Evolutionary conservation across 1,140 invertebrate species (phyloP).

Genomic region (Meloidogyne floridensis): DNA sequence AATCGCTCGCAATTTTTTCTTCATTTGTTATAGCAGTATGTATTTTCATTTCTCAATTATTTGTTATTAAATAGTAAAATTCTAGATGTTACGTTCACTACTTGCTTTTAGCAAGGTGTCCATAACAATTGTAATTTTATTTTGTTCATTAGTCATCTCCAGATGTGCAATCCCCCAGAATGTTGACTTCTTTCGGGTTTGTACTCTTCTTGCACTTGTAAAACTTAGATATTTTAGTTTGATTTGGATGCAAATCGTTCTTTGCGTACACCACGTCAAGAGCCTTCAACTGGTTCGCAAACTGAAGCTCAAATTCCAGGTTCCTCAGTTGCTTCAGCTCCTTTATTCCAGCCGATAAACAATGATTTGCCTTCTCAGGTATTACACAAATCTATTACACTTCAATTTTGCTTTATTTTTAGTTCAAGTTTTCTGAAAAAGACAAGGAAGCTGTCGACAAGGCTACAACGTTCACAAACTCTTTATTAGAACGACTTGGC

Average conservation of each 20-base stretch:
- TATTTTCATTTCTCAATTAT: neutral
- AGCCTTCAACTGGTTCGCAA: neutral
- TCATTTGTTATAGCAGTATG: no score
- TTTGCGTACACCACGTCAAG: conserved; percentile 17
- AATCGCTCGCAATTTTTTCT: neutral
- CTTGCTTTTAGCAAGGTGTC: neutral
- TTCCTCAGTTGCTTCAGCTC: conserved; percentile 27
- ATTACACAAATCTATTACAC: neutral
- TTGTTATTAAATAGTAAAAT: neutral
- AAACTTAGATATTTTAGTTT: neutral
- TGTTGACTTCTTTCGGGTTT: conserved; percentile 15
- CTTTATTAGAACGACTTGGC: conserved; percentile 50
- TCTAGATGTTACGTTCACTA: neutral
- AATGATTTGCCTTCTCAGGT: conserved; percentile 30
- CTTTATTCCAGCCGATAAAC: conserved; percentile 35
- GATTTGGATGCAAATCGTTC: conserved; percentile 22
- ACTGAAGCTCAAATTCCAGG: neutral
- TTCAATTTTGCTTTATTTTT: neutral
- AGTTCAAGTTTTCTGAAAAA: conserved; percentile 28
- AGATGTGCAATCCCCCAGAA: neutral
- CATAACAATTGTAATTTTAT: neutral
- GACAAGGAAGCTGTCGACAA: conserved; percentile 46
- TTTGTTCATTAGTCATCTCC: neutral
- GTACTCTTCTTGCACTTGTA: neutral
- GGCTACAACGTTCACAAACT: conserved; percentile 42